Conservation (phyloP, 64 coral and sea anemone genomes). For the Montipora efflorescens region DNA sequence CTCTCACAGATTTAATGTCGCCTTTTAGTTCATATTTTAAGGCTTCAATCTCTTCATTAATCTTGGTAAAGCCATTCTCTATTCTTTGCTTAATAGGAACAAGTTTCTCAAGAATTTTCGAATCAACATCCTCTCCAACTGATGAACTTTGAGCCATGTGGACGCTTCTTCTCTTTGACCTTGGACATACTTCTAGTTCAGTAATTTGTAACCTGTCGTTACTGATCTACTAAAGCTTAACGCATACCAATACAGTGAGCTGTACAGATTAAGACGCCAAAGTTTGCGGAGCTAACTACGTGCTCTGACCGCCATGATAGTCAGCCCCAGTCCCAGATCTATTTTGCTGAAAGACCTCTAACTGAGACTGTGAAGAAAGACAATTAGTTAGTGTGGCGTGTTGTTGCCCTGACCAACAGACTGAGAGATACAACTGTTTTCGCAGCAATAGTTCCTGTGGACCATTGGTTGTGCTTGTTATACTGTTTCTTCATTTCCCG, state of each 20-base stretch:
- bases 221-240: not conserved
- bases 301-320: not conserved
- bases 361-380: too few species aligned
- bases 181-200: not conserved
- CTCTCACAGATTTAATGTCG: not conserved
- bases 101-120: not conserved
- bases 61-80: not conserved
- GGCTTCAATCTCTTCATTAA: not conserved
- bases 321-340: slow-evolving; percentile 20
- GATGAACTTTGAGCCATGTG: not conserved
- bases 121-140: not conserved
- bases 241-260: not conserved
- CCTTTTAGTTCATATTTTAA: not conserved
- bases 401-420: too few species aligned
- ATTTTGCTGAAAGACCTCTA: too few species aligned
- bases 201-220: not conserved
- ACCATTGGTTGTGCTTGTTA: too few species aligned
- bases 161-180: not conserved
- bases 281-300: not conserved
- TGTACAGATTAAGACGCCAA: not conserved
- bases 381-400: too few species aligned
- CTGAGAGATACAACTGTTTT: too few species aligned
- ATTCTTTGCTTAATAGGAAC: not conserved
- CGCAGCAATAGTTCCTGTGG: too few species aligned
- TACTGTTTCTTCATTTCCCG: too few species aligned